Evolutionary conservation across 2,888 invertebrate genomes (phyloP).

Genomic region (Auanema freiburgensis): DNA sequence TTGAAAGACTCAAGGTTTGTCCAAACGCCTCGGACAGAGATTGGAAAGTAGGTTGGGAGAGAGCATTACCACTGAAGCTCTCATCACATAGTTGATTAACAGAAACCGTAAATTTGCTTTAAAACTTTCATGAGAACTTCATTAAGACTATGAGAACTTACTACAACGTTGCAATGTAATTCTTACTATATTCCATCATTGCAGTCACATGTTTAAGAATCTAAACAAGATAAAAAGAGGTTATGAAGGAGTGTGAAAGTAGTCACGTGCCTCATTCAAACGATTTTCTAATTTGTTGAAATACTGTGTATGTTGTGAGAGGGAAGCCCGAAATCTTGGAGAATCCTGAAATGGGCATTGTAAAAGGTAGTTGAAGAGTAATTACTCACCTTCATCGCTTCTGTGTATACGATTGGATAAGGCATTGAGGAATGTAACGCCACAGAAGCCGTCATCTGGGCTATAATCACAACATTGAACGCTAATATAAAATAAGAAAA

Average conservation of each 20-base stretch:
- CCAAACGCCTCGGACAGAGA: slow-evolving; percentile 56
- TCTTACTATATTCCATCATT: slow-evolving; percentile 89
- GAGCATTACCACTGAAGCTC: slow-evolving; percentile 82
- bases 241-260: not conserved
- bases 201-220: slow-evolving; percentile 76
- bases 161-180: slow-evolving; percentile 89
- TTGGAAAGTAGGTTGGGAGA: slow-evolving; percentile 35
- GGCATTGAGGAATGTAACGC: slow-evolving; percentile 4
- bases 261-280: slow-evolving; percentile 38
- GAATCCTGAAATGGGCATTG: slow-evolving; percentile 27
- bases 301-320: slow-evolving; percentile 38
- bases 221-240: slow-evolving; percentile 1
- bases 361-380: not conserved
- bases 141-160: slow-evolving; percentile 65
- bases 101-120: slow-evolving; percentile 74
- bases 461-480: no score
- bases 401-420: slow-evolving; percentile 32
- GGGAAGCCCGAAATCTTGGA: slow-evolving; percentile 33
- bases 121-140: slow-evolving; percentile 19
- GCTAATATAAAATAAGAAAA: no score
- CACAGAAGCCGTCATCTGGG: slow-evolving; percentile 8
- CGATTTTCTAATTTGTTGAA: slow-evolving; percentile 42
- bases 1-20: slow-evolving; percentile 40
- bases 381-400: slow-evolving; percentile 43
- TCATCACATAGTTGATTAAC: slow-evolving; percentile 82